phyloP scores from a whole-genome alignment of 2,888 invertebrate species.

The Dexiosoma caninum region DNA sequence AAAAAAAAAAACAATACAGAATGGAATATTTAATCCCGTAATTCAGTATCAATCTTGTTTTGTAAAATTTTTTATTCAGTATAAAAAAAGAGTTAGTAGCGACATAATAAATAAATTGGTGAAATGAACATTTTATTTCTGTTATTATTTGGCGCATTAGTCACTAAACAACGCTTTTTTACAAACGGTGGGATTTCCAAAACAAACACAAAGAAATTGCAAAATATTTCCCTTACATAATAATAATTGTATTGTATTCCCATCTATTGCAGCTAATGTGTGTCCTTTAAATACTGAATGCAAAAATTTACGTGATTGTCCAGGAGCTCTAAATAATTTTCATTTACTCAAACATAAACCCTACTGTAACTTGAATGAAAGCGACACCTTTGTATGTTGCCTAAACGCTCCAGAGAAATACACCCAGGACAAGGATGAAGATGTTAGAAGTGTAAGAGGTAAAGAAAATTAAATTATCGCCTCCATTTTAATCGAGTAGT shows the following conservation, averaged over 20 bases:
- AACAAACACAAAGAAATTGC: too few species aligned
- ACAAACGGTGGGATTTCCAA: conserved; percentile 29
- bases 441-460: conserved; percentile 42
- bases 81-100: conserved; percentile 4
- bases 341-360: conserved; percentile 14
- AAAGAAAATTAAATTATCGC: neutral
- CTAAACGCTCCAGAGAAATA: conserved; percentile 37
- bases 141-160: conserved; percentile 8
- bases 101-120: too few species aligned
- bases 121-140: conserved; percentile 10
- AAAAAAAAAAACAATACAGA: too few species aligned
- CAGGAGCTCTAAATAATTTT: conserved; percentile 2
- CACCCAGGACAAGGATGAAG: conserved; percentile 38
- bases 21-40: neutral
- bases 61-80: conserved; percentile 34
- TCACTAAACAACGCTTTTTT: neutral
- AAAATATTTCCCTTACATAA: too few species aligned
- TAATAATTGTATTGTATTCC: too few species aligned
- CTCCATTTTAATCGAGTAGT: too few species aligned
- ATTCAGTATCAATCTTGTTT: neutral
- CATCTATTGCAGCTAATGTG: conserved; percentile 36
- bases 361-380: conserved; percentile 35
- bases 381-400: conserved; percentile 44
- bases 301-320: conserved; percentile 30
- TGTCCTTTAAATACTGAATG: conserved; percentile 54